Evolutionary conservation across 2,797 vertebrate genomes (phyloP).

Genomic region (Oryzias sinensis): DNA sequence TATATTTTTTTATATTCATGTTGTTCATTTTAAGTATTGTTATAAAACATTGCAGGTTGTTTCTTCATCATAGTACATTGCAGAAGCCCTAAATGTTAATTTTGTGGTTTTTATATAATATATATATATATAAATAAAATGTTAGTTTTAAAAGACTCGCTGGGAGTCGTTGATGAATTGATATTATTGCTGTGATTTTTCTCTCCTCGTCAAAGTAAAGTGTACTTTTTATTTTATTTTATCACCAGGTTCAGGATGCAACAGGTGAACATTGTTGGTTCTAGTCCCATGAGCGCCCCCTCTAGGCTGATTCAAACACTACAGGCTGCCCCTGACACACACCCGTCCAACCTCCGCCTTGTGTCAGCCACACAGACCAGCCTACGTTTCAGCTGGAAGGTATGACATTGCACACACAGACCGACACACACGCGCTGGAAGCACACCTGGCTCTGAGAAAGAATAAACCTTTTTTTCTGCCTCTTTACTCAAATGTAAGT

Average conservation of each 20-base stretch:
- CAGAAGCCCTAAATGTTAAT: no score
- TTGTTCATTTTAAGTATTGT: no score
- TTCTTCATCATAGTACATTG: no score
- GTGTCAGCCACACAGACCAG: conserved; percentile 90
- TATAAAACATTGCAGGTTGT: no score
- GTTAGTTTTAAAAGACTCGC: no score
- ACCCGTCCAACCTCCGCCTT: conserved; percentile 84
- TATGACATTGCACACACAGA: conserved; percentile 23
- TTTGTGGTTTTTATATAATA: no score
- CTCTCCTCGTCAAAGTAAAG: no score
- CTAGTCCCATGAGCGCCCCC: conserved; percentile 83
- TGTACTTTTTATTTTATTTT: background rate
- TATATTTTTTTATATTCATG: no score
- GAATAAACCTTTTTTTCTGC: background rate
- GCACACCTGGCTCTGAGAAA: background rate
- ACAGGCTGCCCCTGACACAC: conserved; percentile 87
- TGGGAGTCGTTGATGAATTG: no score
- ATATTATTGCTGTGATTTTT: no score
- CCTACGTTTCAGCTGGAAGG: conserved; percentile 90
- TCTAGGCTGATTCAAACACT: conserved; percentile 92
- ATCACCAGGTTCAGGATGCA: conserved; percentile 86
- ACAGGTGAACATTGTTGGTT: conserved; percentile 90
- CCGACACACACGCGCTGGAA: conserved; percentile 4
- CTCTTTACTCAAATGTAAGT: conserved; percentile 19
- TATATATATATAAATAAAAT: no score